Evolutionary conservation across 2,113 vertebrate genomes (phyloP), one percentile per base, ranked within the genome.

Genomic region (Marmota flaviventris): DNA sequence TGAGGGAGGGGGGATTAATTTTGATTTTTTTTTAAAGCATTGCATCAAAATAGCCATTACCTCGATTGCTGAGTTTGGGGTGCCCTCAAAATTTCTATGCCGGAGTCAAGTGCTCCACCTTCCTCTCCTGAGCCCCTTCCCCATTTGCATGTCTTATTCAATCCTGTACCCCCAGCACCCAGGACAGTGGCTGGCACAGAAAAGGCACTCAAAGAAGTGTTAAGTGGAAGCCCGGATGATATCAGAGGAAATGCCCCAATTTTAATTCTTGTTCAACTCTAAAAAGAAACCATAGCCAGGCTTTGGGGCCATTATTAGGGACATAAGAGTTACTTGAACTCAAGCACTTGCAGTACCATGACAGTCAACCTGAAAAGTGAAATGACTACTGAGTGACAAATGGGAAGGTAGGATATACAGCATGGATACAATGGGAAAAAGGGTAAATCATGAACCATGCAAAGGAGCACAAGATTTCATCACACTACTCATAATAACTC

Each of bases 251-350:
- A 91, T 3, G 32, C 1, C 20, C 7, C 12, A 53, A 87, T 22
- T 91, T 76, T 63, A 75, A 69, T 84, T 88, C 7, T 53, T 77
- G 20, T 25, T 18, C 37, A 91, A 27, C 70, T 93, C 29, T 53
- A 53, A 86, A 93, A 93, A 85, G 51, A 89, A 96, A 85, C 11
- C 51, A 70, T 67, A 85, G 48, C 48, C 48, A 51, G 11, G 48
- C 13, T 58, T 37, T 14, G 61, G 8, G 39, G 48, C 32, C 32
- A 61, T 72, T 58, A 63, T 34, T 24, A 63, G 29, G 39, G 58
- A 42, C 51, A 79, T 4, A 4, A 20, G 72, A 13, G 51, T 85
- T 37, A 69, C 3, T 0, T 29, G 5, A 76, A 56, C 37, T 76
- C 61, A 69, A 92, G 82, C 25, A 77, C 45, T 27, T 14, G 53